phyloP scores from a whole-genome alignment of 2,797 vertebrate species.

The Balearica regulorum region DNA sequence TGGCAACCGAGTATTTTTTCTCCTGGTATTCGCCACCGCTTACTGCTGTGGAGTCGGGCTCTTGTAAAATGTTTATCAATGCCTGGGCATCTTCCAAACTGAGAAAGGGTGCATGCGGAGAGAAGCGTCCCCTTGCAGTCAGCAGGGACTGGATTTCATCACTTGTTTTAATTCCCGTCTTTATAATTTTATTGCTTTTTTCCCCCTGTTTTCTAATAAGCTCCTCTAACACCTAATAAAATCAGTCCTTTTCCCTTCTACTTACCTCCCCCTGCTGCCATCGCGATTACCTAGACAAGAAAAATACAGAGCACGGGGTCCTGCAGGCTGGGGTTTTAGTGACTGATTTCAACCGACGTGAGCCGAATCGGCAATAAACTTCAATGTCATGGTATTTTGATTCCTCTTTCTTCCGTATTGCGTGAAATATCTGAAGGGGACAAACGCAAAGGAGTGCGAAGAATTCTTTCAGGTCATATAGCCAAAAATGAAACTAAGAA shows the following conservation, averaged over 20 bases:
- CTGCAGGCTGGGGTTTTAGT: conserved; percentile 44
- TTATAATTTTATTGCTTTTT: conserved; percentile 17
- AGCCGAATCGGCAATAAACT: conserved; percentile 52
- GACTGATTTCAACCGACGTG: conserved; percentile 55
- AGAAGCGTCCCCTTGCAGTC: conserved; percentile 25
- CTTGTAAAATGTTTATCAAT: conserved; percentile 52
- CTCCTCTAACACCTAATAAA: conserved; percentile 53
- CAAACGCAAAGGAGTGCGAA: conserved; percentile 18
- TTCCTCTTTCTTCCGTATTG: not conserved
- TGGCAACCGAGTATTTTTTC: not conserved
- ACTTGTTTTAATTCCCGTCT: conserved; percentile 21
- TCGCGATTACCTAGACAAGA: conserved; percentile 36
- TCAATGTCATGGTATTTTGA: conserved; percentile 54
- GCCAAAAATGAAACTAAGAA: conserved; percentile 63
- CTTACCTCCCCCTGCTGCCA: conserved; percentile 67
- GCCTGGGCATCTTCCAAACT: conserved; percentile 58
- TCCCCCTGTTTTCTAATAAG: conserved; percentile 26
- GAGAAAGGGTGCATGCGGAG: not conserved
- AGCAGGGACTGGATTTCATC: conserved; percentile 36
- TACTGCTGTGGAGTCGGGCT: conserved; percentile 6
- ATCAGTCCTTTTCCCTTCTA: conserved; percentile 51
- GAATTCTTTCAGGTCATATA: not conserved
- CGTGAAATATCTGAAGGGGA: conserved; percentile 30
- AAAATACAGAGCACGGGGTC: conserved; percentile 52
- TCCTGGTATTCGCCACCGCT: not conserved